A percentile compares a stretch with the other conserved stretches of the same genome.
Conservation (phyloP, 35 echinoderm and acorn worm genomes). For the Stichopus chloronotus region DNA sequence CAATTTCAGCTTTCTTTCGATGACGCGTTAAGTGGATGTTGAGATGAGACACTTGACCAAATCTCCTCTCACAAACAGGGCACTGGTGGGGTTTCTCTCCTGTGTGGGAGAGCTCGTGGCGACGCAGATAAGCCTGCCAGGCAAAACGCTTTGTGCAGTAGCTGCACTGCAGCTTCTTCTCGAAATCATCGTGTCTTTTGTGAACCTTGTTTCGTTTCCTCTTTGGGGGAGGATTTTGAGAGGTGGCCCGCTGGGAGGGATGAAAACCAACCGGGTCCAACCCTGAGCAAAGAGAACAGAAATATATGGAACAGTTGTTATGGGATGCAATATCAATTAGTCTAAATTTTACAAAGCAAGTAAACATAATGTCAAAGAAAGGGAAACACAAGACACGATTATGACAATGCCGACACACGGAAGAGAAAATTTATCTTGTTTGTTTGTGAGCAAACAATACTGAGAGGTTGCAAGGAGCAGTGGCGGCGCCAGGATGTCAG, state of each 20-base stretch:
- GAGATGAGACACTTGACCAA: constrained; percentile 35
- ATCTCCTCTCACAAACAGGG: constrained; percentile 7
- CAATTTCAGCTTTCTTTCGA: not conserved
- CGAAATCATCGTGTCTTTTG: constrained; percentile 8
- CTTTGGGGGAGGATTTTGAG: not conserved
- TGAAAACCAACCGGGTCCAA: not conserved
- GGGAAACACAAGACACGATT: too few relatives aligned
- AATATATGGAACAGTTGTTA: not conserved
- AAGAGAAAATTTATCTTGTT: too few relatives aligned
- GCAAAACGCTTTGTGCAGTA: constrained; percentile 37
- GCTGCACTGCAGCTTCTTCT: not conserved
- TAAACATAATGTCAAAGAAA: too few relatives aligned
- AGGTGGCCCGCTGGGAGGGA: not conserved
- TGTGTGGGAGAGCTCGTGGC: constrained; percentile 14
- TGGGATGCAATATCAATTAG: too few relatives aligned
- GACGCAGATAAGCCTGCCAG: constrained; percentile 18
- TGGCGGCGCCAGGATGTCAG: too few relatives aligned
- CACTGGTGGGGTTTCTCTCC: constrained; percentile 26
- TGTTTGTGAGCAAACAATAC: too few relatives aligned
- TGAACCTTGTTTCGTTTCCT: not conserved
- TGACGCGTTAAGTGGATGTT: constrained; percentile 24
- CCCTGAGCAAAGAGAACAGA: constrained; percentile 20
- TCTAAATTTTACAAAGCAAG: too few relatives aligned
- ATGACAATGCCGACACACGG: too few relatives aligned
- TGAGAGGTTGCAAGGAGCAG: too few relatives aligned